These are phyloP conservation scores for Drosophila bocqueti DNA, from an alignment of 1,140 invertebrate genomes.

Conservation along the genomic window DNA sequence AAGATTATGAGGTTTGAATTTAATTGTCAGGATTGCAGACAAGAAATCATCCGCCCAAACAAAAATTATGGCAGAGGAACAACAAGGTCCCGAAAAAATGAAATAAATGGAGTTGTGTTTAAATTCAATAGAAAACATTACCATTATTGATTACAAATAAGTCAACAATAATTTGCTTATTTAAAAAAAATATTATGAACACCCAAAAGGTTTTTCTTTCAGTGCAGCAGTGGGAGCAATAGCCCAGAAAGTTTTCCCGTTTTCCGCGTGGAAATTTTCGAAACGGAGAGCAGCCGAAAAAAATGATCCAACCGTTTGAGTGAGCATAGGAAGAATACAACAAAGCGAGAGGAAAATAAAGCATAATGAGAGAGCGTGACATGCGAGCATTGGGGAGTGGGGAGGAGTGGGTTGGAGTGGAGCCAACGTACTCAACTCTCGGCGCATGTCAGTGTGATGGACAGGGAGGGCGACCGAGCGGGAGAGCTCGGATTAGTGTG, in stretches of 20 bases:
- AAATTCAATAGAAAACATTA: background rate
- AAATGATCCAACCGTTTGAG: constrained; percentile 38
- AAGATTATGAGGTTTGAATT: background rate
- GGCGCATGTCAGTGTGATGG: constrained; percentile 37
- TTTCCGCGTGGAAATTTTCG: constrained; percentile 40
- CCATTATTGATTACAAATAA: background rate
- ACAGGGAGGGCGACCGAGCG: constrained; percentile 12
- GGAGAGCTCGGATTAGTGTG: constrained; percentile 42
- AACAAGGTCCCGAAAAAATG: background rate
- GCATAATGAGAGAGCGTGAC: constrained; percentile 47
- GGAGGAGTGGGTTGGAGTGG: constrained; percentile 9
- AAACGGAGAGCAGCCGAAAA: constrained; percentile 33
- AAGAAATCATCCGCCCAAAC: background rate
- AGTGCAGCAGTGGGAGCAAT: constrained; percentile 34
- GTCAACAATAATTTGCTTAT: background rate
- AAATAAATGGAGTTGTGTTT: background rate
- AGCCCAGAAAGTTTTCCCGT: constrained; percentile 42
- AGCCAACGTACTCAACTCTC: constrained; percentile 60
- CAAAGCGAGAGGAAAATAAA: constrained; percentile 27
- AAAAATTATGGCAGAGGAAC: background rate
- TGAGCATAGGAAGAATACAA: constrained; percentile 46
- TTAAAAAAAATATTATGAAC: too few species aligned
- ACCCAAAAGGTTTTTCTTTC: background rate
- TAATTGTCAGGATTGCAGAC: background rate
- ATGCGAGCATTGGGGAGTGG: constrained; percentile 1